Percentiles rank a stretch among this genome's conserved stretches.
These are phyloP conservation scores for Sussaba pulchella DNA, from an alignment of 2,888 invertebrate genomes.

Conservation along the genomic window DNA sequence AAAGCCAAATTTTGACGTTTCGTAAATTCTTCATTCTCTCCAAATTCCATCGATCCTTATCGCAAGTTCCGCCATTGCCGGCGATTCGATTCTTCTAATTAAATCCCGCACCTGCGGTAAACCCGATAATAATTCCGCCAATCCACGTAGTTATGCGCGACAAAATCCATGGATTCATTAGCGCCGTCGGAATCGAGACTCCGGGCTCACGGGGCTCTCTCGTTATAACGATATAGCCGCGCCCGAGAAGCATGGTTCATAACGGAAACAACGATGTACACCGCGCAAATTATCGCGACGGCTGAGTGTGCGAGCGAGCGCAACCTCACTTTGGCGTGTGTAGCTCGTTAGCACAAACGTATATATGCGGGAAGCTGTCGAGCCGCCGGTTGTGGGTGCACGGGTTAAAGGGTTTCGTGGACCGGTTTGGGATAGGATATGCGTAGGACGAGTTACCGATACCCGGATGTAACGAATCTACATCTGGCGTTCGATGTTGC, in stretches of 20 bases:
- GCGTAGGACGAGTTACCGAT: not conserved
- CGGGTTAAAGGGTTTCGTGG: conserved; percentile 5
- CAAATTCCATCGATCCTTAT: not conserved
- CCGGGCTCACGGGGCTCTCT: too few species aligned
- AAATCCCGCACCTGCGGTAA: not conserved
- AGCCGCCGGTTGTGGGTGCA: not conserved
- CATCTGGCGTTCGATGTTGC: conserved; percentile 24
- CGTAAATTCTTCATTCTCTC: not conserved
- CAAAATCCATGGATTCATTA: not conserved
- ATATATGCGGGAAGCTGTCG: conserved; percentile 1
- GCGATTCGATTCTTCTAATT: not conserved
- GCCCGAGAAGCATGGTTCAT: conserved; percentile 3
- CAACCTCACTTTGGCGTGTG: not conserved
- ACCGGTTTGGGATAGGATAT: too few species aligned
- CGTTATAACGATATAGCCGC: conserved; percentile 8
- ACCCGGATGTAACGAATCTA: conserved; percentile 13
- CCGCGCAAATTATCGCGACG: conserved; percentile 2
- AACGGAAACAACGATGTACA: not conserved
- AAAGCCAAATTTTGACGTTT: not conserved
- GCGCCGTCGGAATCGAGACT: too few species aligned
- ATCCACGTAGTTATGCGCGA: not conserved
- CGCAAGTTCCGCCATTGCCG: not conserved
- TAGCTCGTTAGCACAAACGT: conserved; percentile 20
- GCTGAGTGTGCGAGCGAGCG: not conserved
- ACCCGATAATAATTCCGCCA: conserved; percentile 2